Conservation (phyloP, 1,140 invertebrate genomes). For the Papilio aristodemus region DNA sequence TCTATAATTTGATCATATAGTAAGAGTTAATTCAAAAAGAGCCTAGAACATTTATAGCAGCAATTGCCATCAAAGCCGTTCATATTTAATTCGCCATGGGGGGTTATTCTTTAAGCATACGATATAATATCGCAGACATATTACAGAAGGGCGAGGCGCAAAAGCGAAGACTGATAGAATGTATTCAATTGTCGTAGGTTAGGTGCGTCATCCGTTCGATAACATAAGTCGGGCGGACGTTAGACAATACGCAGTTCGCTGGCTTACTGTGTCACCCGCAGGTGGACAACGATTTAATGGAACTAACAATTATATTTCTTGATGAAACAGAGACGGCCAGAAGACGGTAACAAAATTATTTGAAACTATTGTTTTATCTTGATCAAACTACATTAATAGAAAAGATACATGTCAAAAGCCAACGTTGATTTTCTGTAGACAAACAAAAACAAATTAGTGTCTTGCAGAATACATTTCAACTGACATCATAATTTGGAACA, state of each 20-base stretch:
- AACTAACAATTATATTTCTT: conserved; percentile 18
- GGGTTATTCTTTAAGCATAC: conserved; percentile 12
- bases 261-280: conserved; percentile 26
- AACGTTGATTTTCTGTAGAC: no score
- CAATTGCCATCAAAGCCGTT: background rate
- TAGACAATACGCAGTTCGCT: conserved; percentile 15
- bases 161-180: conserved; percentile 19
- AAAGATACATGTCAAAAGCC: background rate
- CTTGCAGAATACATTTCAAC: conserved; percentile 19
- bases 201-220: conserved; percentile 26
- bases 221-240: conserved; percentile 27
- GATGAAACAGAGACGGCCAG: background rate
- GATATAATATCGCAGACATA: background rate
- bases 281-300: conserved; percentile 8
- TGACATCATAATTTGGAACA: conserved; percentile 41
- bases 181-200: conserved; percentile 35
- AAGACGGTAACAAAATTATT: background rate
- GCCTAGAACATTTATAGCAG: background rate
- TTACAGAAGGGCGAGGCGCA: conserved; percentile 22
- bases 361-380: no score
- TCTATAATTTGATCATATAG: background rate
- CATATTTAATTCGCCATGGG: background rate
- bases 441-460: conserved; percentile 10
- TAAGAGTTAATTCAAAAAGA: background rate
- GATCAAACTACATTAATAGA: background rate